These are phyloP conservation scores for Melikaiella ostensackeni DNA, from an alignment of 2,888 invertebrate species.

Conservation along the genomic window DNA sequence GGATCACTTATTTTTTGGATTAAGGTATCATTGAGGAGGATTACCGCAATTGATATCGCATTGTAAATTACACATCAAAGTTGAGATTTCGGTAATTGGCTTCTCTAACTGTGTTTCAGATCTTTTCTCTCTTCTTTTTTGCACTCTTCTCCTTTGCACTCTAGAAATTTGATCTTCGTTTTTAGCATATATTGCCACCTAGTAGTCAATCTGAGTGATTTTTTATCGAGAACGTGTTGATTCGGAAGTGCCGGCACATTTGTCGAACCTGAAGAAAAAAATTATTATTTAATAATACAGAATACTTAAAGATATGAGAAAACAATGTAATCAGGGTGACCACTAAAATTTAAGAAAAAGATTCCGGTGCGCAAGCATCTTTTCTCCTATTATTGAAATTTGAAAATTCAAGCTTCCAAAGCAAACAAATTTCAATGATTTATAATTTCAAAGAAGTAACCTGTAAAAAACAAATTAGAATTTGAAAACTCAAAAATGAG, in stretches of 20 bases:
- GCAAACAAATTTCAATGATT: too few relatives aligned
- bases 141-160: slow-evolving; percentile 47
- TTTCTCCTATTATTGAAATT: too few relatives aligned
- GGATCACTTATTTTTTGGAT: slow-evolving; percentile 41
- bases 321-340: too few relatives aligned
- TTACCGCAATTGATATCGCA: not conserved
- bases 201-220: slow-evolving; percentile 79
- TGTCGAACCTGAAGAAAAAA: slow-evolving; percentile 88
- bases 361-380: too few relatives aligned
- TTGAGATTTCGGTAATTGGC: slow-evolving; percentile 53
- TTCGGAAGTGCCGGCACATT: slow-evolving; percentile 96
- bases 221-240: slow-evolving; percentile 88
- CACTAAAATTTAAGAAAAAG: too few relatives aligned
- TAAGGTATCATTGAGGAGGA: not conserved
- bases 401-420: too few relatives aligned
- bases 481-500: too few relatives aligned
- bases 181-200: slow-evolving; percentile 79
- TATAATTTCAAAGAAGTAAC: too few relatives aligned
- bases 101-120: slow-evolving; percentile 60
- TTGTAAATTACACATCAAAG: slow-evolving; percentile 31
- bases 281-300: not conserved
- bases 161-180: slow-evolving; percentile 62
- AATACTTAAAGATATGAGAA: too few relatives aligned
- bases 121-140: slow-evolving; percentile 55
- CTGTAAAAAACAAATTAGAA: too few relatives aligned